Evolutionary conservation across 35 echinoderm and acorn worm genomes (phyloP).

Genomic region (Chiridota heheva): DNA sequence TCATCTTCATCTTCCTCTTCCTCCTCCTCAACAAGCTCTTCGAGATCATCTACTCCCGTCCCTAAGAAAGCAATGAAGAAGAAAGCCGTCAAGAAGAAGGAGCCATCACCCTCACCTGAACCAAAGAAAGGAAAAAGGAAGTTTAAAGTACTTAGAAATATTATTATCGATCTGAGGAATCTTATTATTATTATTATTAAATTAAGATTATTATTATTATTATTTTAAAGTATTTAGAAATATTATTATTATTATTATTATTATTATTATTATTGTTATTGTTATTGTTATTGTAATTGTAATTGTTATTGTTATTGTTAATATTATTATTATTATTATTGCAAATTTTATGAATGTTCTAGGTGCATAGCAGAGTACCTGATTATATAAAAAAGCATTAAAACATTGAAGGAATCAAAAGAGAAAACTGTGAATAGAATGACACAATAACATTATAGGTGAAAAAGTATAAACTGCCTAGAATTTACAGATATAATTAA

Average conservation of each 20-base stretch:
- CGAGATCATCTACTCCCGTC: slow-evolving; percentile 5
- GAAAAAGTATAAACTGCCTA: too few relatives aligned
- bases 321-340: too few relatives aligned
- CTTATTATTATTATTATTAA: background rate
- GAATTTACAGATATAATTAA: too few relatives aligned
- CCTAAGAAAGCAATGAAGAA: slow-evolving; percentile 20
- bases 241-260: background rate
- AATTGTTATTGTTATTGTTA: too few relatives aligned
- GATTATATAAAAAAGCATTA: too few relatives aligned
- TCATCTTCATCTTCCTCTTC: slow-evolving; percentile 30
- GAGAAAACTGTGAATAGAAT: too few relatives aligned
- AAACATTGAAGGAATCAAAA: too few relatives aligned
- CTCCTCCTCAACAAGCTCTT: slow-evolving; percentile 22
- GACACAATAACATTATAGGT: too few relatives aligned
- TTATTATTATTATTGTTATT: too few relatives aligned
- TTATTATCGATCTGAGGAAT: background rate
- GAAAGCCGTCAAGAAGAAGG: slow-evolving; percentile 13
- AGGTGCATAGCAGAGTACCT: too few relatives aligned
- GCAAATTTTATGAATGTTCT: too few relatives aligned
- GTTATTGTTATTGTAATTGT: too few relatives aligned
- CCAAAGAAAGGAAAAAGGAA: slow-evolving; percentile 22
- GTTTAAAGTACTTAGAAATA: background rate
- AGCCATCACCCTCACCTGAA: background rate
- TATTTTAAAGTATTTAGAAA: background rate
- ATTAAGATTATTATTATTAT: background rate